Conservation (phyloP, 2,888 invertebrate species). For the Melinaea marsaeus region DNA sequence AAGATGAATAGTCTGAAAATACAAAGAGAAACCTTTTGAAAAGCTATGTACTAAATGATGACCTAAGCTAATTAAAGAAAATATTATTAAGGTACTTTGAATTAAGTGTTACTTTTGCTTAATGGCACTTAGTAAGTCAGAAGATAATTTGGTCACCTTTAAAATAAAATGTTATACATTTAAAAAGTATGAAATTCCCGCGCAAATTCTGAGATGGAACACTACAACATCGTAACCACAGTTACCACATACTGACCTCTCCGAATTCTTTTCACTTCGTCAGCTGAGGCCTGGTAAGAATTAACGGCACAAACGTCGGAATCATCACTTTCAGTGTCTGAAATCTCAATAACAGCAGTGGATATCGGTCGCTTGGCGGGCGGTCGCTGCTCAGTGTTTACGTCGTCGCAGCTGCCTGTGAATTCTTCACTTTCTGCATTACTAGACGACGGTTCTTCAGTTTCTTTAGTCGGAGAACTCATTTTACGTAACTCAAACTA, state of each 20-base stretch:
- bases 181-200: constrained; percentile 49
- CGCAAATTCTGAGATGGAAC: constrained; percentile 38
- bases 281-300: constrained; percentile 70
- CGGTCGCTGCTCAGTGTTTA: constrained; percentile 49
- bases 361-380: constrained; percentile 65
- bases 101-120: too few species aligned
- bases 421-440: constrained; percentile 41
- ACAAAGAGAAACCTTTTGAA: neutral
- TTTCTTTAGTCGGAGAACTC: constrained; percentile 66
- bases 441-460: constrained; percentile 60
- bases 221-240: constrained; percentile 23
- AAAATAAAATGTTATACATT: neutral
- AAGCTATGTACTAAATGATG: constrained; percentile 20
- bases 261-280: constrained; percentile 72
- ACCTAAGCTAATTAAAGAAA: too few species aligned
- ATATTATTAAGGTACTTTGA: too few species aligned
- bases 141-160: neutral
- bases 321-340: constrained; percentile 71
- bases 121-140: neutral
- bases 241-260: constrained; percentile 51
- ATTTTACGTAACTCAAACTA: constrained; percentile 58
- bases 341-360: constrained; percentile 65
- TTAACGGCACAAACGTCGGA: constrained; percentile 75
- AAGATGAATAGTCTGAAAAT: constrained; percentile 57
- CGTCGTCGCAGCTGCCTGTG: constrained; percentile 37